Evolutionary conservation across 2,888 invertebrate genomes (phyloP).

Genomic region (Caenorhabditis sp.): DNA sequence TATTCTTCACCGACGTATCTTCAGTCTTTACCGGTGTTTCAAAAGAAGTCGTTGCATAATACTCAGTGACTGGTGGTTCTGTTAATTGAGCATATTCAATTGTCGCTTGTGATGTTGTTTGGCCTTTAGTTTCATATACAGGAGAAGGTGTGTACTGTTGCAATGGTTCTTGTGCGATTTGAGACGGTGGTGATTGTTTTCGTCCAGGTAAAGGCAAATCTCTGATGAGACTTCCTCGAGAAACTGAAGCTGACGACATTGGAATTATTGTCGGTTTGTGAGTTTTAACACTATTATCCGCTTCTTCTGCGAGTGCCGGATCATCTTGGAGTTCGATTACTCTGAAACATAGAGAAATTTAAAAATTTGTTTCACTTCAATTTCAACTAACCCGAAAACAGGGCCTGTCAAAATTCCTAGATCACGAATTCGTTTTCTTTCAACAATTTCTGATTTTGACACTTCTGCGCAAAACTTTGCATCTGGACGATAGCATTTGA

Average conservation of each 20-base stretch:
- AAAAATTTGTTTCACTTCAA: too few species aligned
- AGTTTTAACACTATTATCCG: background rate
- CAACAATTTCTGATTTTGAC: conserved; percentile 8
- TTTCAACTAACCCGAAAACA: conserved; percentile 29
- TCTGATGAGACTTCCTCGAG: background rate
- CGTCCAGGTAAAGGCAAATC: conserved; percentile 2
- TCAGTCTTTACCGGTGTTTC: background rate
- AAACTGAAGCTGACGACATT: background rate
- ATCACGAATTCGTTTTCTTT: conserved; percentile 12
- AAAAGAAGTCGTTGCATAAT: background rate
- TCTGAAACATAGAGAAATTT: conserved; percentile 8
- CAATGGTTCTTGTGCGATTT: background rate
- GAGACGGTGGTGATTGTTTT: background rate
- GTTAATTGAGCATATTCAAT: background rate
- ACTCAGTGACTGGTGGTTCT: background rate
- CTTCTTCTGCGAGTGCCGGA: conserved; percentile 6
- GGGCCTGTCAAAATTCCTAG: conserved; percentile 14
- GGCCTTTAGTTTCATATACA: background rate
- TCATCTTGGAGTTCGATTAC: background rate
- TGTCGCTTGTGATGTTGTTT: background rate
- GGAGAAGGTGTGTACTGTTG: background rate
- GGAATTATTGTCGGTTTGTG: conserved; percentile 1
- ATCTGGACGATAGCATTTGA: background rate
- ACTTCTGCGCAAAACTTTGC: background rate
- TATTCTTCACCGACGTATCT: background rate